These are phyloP conservation scores for Parazoanthus swiftii DNA, from an alignment of 92 coral and sea anemone species.

Conservation along the genomic window DNA sequence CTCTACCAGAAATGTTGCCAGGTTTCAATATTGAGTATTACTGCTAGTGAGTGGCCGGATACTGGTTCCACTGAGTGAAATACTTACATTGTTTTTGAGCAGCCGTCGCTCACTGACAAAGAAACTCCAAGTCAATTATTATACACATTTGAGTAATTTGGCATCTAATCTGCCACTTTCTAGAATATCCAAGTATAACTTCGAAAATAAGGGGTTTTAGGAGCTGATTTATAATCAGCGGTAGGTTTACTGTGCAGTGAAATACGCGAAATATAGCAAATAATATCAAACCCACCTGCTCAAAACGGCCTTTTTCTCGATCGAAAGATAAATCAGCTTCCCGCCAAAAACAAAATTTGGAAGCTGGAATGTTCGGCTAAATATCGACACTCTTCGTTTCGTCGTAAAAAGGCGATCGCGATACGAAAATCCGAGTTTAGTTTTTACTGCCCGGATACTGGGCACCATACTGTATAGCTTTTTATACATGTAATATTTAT, in stretches of 20 bases:
- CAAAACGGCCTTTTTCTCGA: not conserved
- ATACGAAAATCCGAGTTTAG: not conserved
- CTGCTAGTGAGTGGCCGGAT: conserved; percentile 16
- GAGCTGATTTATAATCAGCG: not conserved
- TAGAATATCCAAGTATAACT: not conserved
- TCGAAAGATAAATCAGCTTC: not conserved
- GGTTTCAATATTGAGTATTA: not conserved
- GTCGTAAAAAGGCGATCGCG: conserved; percentile 13
- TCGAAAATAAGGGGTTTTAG: not conserved
- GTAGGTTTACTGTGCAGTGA: conserved; percentile 17
- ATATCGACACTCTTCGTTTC: not conserved
- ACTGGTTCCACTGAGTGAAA: conserved; percentile 7
- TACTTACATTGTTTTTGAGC: not conserved
- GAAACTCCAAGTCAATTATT: conserved; percentile 4
- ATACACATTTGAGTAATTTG: not conserved
- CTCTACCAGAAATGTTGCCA: not conserved
- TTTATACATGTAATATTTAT: too few relatives aligned
- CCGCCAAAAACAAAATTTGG: not conserved
- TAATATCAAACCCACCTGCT: too few relatives aligned
- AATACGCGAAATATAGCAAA: not conserved
- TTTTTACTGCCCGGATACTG: not conserved
- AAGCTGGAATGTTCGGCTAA: conserved; percentile 10
- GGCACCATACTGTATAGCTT: too few relatives aligned
- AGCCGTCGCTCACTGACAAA: not conserved
- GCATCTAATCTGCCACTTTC: not conserved